Conservation (phyloP, 2,797 vertebrate species). For the Gastrophryne carolinensis region DNA sequence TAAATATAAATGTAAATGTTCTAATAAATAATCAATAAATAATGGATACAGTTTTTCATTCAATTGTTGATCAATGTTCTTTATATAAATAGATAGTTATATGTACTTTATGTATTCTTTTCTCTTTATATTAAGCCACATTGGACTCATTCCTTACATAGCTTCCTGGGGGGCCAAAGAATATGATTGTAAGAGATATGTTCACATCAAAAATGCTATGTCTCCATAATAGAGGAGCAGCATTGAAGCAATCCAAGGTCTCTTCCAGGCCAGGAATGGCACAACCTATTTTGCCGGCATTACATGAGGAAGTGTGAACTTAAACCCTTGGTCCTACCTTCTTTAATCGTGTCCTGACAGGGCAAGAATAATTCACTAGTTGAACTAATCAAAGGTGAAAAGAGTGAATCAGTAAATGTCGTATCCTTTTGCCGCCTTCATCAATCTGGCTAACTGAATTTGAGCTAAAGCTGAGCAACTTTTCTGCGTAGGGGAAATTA, state of each 20-base stretch:
- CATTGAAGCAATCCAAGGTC: constrained; percentile 65
- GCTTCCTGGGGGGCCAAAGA: neutral
- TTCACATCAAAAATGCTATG: constrained; percentile 45
- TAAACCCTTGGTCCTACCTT: constrained; percentile 64
- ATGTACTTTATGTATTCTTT: no score
- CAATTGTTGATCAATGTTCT: no score
- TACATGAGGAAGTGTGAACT: constrained; percentile 69
- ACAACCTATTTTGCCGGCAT: constrained; percentile 60
- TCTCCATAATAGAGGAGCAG: constrained; percentile 58
- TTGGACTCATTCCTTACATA: neutral
- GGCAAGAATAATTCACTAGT: constrained; percentile 79
- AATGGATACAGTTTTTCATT: no score
- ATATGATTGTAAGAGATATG: constrained; percentile 12
- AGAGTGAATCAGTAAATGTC: constrained; percentile 97
- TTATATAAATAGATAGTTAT: no score
- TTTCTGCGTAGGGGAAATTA: constrained; percentile 94
- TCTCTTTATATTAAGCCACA: no score
- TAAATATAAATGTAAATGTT: no score
- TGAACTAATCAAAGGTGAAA: constrained; percentile 99
- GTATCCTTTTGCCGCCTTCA: constrained; percentile 96
- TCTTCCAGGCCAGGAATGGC: constrained; percentile 60
- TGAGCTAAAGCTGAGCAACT: constrained; percentile 87
- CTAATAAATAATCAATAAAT: no score
- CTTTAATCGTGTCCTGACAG: constrained; percentile 87
- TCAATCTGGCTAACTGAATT: constrained; percentile 99